Base-by-base conservation (phyloP, 1,140 invertebrate species). In the Stegodyphus mimosarum region DNA sequence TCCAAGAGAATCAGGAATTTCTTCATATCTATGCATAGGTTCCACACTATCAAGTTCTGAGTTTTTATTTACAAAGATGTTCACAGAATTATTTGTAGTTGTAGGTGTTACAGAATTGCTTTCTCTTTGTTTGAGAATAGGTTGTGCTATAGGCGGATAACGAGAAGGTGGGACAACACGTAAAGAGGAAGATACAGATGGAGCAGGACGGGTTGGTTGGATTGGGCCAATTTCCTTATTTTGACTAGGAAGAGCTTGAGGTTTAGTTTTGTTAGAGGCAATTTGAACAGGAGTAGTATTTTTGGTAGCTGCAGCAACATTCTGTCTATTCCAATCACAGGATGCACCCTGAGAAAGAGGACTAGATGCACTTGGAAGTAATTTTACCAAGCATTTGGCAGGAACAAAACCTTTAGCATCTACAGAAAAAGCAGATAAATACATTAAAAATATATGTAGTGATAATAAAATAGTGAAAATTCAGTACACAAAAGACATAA, bases 341-440 rank as follows among this genome's bases (percentile, higher is more conserved):
- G n/a, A n/a, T n/a, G n/a, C n/a, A n/a, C n/a, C n/a, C n/a, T n/a
- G n/a, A n/a, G n/a, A n/a, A n/a, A n/a, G n/a, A n/a, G n/a, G n/a
- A n/a, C n/a, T n/a, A n/a, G 79, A 70, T 5, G 51, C 5, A 49
- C n/a, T 55, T 6, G 74, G 51, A 6, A 79, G 52, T 9, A 67
- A 73, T 87, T 71, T 87, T 63, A 81, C 74, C 11, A 90, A 77
- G 69, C 89, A 72, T 76, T 88, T 88, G 18, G 87, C 88, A 53
- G 90, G 89, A 48, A 90, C 87, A 88, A 91, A 90, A 48, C 90
- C 89, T 84, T 89, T 88, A 7, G 52, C 72, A 33, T 69, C 87
- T 88, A 64, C 77, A 87, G 80, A 67, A 81, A 85, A 53, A 66
- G n/a, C n/a, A n/a, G n/a, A n/a, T n/a, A n/a, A n/a, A n/a, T n/a